These are phyloP conservation scores for Diplazon laetatorius DNA, from an alignment of 2,888 invertebrate species.

Conservation along the genomic window DNA sequence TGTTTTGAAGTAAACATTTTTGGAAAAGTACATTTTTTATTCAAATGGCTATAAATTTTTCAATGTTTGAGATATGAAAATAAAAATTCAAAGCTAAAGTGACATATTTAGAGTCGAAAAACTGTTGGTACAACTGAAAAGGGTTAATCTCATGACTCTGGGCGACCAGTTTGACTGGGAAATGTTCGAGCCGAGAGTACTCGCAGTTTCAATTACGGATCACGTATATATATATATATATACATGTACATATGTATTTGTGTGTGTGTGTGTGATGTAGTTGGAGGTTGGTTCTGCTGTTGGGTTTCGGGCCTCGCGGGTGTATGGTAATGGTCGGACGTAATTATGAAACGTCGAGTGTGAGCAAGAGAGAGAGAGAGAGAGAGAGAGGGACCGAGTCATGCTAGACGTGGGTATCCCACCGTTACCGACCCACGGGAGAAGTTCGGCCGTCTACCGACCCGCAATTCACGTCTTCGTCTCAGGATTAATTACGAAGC, in stretches of 20 bases:
- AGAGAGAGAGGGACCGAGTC: constrained; percentile 1
- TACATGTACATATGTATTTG: too few species aligned
- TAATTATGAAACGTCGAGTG: constrained; percentile 44
- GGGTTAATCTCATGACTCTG: background rate
- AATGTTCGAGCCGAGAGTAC: constrained; percentile 8
- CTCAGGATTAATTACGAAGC: constrained; percentile 52
- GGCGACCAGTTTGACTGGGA: background rate
- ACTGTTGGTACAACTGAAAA: too few species aligned
- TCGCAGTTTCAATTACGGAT: constrained; percentile 45
- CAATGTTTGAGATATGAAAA: too few species aligned
- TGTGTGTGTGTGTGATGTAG: background rate
- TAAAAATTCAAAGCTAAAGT: too few species aligned
- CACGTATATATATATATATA: too few species aligned
- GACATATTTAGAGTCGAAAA: too few species aligned
- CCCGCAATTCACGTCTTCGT: constrained; percentile 47
- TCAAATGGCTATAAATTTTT: too few species aligned
- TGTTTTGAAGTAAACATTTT: too few species aligned
- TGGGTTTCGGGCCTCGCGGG: constrained; percentile 14
- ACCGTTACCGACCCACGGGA: constrained; percentile 35
- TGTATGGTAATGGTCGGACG: constrained; percentile 43
- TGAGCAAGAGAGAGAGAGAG: too few species aligned
- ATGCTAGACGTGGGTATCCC: constrained; percentile 30
- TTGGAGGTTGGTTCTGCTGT: background rate
- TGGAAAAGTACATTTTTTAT: too few species aligned
- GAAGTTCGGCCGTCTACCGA: constrained; percentile 40